A percentile compares a stretch with the other conserved stretches of the same genome.
phyloP scores from a whole-genome alignment of 2,113 vertebrate species.

The Shinisaurus crocodilurus region DNA sequence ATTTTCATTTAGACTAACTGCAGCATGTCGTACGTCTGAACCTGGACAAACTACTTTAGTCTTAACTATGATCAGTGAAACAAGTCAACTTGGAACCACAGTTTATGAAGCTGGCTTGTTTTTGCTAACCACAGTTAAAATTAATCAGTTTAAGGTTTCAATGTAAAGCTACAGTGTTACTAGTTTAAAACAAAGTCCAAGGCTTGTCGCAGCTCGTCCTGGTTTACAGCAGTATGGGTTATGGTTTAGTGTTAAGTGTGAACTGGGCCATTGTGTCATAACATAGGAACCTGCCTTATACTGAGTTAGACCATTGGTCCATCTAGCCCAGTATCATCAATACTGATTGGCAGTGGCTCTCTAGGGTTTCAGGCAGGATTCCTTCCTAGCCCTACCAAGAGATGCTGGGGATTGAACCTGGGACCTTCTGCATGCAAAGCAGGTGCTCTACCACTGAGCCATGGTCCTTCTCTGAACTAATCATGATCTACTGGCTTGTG shows the following conservation, averaged over 20 bases:
- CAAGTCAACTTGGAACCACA: neutral
- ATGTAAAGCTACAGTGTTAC: neutral
- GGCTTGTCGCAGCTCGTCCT: neutral
- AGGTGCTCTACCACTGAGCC: too few species aligned
- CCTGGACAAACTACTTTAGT: too few species aligned
- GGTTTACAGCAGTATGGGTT: too few species aligned
- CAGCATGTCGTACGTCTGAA: too few species aligned
- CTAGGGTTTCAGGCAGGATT: too few species aligned
- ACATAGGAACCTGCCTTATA: too few species aligned
- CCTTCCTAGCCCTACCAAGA: too few species aligned
- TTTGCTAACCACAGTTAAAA: neutral
- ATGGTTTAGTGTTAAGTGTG: neutral
- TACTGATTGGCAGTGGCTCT: too few species aligned
- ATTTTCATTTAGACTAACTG: neutral
- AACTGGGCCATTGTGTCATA: neutral
- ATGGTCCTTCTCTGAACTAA: neutral
- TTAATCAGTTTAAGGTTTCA: neutral
- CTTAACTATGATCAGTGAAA: neutral
- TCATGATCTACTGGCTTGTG: neutral
- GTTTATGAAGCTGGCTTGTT: neutral
- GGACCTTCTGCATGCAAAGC: too few species aligned
- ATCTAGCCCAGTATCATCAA: too few species aligned
- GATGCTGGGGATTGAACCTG: too few species aligned
- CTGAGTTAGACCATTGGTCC: too few species aligned
- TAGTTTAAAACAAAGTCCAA: neutral